Evolutionary conservation across 2,888 invertebrate genomes (phyloP), one percentile per base, ranked within the genome.

Genomic region (Hypomecis punctinalis): DNA sequence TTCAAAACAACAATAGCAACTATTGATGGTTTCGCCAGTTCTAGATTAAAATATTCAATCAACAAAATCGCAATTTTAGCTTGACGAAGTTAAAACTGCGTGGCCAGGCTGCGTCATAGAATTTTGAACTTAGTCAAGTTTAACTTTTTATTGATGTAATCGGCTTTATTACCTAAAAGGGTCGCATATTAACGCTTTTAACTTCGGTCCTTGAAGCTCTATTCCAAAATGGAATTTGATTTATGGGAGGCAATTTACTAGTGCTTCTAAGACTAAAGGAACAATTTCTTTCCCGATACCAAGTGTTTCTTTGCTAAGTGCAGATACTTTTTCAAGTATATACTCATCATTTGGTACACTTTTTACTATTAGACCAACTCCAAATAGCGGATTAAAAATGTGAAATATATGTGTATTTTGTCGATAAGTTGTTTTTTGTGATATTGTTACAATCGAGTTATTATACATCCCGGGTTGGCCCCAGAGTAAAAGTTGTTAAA

Each of bases 131-230:
- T 40, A 40, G 23, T 40, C 10, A 42, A 52, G 40, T 40, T 52
- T 52, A 10, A 39, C 39, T 23, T 6, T 42, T 52, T 52, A 52
- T 37, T 51, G 13, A 23, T 9, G 10, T 52, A 39, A 39, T 40
- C 40, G 10, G 40, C 23, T 52, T 52, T 52, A 52, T 42, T 33
- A 23, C 40, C 33, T 52, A 40, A 52, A 52, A 52, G 40, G 40
- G 52, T 23, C 52, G 23, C 40, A 33, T 42, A 40, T 33, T 40
- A 40, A 10, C 52, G 52, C 51, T 52, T 40, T 40, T 52, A 52
- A 6, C 13, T 9, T 42, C 9, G 10, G 23, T n/a, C 23, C 40
- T 52, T 7, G 33, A 8, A 40, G 13, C 10, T 52, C 9, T 40
- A 8, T 5, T 40, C n/a, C 5, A 9, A 13, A 13, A 39, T 7